Percentiles rank a stretch among this genome's conserved stretches.
Evolutionary conservation across 1,140 invertebrate species (phyloP).

Genomic region (Drosophila nebulosa): DNA sequence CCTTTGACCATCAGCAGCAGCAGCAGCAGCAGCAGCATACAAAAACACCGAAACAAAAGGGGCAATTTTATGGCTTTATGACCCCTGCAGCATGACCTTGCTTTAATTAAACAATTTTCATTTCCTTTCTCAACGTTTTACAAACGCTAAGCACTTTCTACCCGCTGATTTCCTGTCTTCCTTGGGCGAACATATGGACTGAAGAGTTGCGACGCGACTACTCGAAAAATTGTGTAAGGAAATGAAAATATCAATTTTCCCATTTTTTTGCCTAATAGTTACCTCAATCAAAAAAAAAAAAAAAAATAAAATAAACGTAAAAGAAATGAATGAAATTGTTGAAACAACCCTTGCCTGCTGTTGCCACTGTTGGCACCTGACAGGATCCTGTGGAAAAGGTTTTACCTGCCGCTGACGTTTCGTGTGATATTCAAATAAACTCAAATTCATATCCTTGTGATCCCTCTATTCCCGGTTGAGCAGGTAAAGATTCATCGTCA

Average conservation of each 20-base stretch:
- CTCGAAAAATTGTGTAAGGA: neutral
- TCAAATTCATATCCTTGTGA: slow-evolving; percentile 7
- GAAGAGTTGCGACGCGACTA: neutral
- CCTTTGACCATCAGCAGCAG: neutral
- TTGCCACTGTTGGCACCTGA: neutral
- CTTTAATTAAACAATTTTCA: slow-evolving; percentile 12
- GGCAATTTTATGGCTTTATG: slow-evolving; percentile 11
- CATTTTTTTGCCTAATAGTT: neutral
- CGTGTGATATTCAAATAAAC: slow-evolving; percentile 21
- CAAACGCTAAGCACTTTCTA: neutral
- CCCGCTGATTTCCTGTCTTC: slow-evolving; percentile 1
- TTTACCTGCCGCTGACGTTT: neutral
- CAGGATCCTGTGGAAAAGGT: neutral
- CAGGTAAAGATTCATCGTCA: neutral
- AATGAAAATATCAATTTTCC: neutral
- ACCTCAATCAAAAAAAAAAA: neutral
- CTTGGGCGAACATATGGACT: neutral
- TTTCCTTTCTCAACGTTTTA: neutral
- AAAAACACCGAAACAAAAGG: neutral
- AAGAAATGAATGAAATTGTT: neutral
- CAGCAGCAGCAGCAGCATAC: neutral
- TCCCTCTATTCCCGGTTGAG: neutral
- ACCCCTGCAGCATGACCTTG: slow-evolving; percentile 8
- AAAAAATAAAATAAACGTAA: neutral
- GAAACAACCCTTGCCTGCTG: neutral